A percentile compares a stretch with the other conserved stretches of the same genome.
phyloP scores from a whole-genome alignment of 1,140 invertebrate genomes.

The Paraescarpia echinospica region DNA sequence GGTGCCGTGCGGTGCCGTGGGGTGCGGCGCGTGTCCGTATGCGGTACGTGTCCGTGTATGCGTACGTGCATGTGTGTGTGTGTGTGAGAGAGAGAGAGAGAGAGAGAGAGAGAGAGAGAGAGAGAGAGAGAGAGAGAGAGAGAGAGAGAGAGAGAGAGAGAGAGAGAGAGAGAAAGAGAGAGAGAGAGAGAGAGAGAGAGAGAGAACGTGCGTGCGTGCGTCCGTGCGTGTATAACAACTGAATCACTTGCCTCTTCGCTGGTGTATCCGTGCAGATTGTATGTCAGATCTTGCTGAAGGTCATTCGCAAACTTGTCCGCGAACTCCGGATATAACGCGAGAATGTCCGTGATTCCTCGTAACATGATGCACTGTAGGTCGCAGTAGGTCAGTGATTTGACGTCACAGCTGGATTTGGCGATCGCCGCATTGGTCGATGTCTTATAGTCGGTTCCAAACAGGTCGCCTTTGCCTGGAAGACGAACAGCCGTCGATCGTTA shows the following conservation, averaged over 20 bases:
- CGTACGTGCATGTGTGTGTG: no score
- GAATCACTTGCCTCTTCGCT: slow-evolving; percentile 42
- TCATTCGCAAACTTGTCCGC: slow-evolving; percentile 87
- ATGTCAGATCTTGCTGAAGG: slow-evolving; percentile 93
- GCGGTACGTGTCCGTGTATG: no score
- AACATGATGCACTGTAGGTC: slow-evolving; percentile 93
- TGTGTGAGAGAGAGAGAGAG: no score
- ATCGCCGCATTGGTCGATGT: slow-evolving; percentile 69
- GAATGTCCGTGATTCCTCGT: slow-evolving; percentile 83
- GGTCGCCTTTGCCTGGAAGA: slow-evolving; percentile 85
- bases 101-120: no score
- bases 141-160: no score
- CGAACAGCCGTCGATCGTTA: neutral
- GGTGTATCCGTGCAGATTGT: slow-evolving; percentile 78
- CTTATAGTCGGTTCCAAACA: slow-evolving; percentile 89
- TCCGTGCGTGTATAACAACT: no score
- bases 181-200: no score
- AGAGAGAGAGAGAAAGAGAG: no score
- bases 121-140: no score
- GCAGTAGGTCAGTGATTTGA: slow-evolving; percentile 91
- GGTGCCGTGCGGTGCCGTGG: no score
- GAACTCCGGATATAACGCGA: slow-evolving; percentile 90
- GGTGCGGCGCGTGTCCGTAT: no score
- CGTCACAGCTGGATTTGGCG: slow-evolving; percentile 90
- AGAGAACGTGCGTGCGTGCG: no score